These are phyloP conservation scores for Bolborhynchus lineola DNA, from an alignment of 2,113 vertebrate species.

Conservation along the genomic window DNA sequence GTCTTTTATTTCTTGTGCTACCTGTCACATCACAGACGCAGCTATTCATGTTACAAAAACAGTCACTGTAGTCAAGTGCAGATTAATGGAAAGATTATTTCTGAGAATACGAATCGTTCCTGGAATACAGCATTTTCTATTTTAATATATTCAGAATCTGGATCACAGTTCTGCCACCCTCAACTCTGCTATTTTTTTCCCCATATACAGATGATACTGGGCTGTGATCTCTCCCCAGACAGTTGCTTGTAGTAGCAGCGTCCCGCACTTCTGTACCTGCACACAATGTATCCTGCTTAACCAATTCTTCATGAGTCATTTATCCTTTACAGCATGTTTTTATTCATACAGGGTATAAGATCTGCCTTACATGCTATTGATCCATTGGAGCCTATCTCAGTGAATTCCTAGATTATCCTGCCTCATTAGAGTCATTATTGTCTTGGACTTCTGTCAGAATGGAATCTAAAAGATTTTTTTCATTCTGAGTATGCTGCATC, in stretches of 20 bases:
- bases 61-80: not conserved
- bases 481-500: not conserved
- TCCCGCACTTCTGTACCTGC: not conserved
- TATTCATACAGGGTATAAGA: not conserved
- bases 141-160: not conserved
- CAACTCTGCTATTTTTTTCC: not conserved
- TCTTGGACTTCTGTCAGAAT: not conserved
- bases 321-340: not conserved
- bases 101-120: not conserved
- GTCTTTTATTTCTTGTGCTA: not conserved
- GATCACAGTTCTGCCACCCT: not conserved
- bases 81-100: slow-evolving; percentile 11
- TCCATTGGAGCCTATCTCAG: not conserved
- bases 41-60: not conserved
- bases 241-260: not conserved
- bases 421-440: not conserved
- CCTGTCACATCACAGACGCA: not conserved
- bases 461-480: not conserved
- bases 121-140: not conserved
- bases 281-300: not conserved
- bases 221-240: not conserved
- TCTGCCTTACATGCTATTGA: not conserved
- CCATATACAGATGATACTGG: not conserved
- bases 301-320: not conserved
- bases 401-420: not conserved